A percentile compares a stretch with the other conserved stretches of the same genome.
phyloP scores from a whole-genome alignment of 2,797 vertebrate genomes.

The Malurus splendens region DNA sequence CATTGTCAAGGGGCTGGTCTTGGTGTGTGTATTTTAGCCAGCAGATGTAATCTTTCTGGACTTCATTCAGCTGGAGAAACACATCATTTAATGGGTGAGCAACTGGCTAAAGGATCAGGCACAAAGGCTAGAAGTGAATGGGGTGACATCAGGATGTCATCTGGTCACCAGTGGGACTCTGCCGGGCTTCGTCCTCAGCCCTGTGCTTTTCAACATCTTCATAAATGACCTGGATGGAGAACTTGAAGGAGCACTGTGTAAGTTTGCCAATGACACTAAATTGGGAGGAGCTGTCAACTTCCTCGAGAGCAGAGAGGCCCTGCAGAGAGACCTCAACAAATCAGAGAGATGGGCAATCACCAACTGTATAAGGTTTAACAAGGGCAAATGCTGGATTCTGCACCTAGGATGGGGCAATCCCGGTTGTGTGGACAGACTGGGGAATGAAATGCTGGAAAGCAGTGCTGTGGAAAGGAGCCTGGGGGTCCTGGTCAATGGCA shows the following conservation, averaged over 20 bases:
- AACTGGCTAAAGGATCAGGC: fast-evolving
- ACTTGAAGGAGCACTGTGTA: background rate
- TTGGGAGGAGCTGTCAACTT: background rate
- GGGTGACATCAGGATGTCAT: background rate
- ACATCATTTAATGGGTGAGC: background rate
- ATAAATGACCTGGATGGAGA: background rate
- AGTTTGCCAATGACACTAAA: background rate
- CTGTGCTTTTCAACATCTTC: background rate
- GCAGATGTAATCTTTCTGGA: background rate
- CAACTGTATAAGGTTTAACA: background rate
- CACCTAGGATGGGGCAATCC: background rate
- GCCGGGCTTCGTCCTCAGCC: background rate
- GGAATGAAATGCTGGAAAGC: background rate
- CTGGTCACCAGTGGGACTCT: background rate
- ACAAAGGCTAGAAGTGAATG: background rate
- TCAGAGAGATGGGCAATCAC: background rate
- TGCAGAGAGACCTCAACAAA: background rate
- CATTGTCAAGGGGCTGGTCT: background rate
- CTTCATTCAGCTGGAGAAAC: background rate
- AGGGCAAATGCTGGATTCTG: background rate
- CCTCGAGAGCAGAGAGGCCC: background rate
- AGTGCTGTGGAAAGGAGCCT: fast-evolving
- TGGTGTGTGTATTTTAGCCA: background rate
- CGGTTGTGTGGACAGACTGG: background rate
- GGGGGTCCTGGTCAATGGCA: fast-evolving